Base-by-base conservation (phyloP, 2,797 vertebrate species). In the Melanotaenia nigrans region DNA sequence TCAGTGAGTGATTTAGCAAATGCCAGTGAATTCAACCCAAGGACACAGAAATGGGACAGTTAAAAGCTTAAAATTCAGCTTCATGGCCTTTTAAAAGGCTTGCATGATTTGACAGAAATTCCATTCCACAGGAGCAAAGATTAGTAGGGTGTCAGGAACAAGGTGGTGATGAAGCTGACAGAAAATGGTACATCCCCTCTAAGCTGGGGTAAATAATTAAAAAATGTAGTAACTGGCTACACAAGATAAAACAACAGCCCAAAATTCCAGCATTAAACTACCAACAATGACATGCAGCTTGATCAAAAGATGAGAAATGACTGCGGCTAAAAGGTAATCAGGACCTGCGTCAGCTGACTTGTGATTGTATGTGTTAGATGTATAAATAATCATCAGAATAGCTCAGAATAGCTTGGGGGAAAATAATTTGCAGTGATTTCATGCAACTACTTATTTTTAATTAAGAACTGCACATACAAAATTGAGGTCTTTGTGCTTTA, bases 191-290 rank as follows among this genome's bases (percentile, higher is more conserved):
- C 71, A 66, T 83, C 79, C 65, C 81, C 71, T 90, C 71, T 73
- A 30, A 56, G 79, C 64, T 61, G 47, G 47, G 75, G 65, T 74
- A 83, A 85, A 71, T 0, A 30, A 30, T 30, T 4, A 36, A 4
- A 74, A 88, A 75, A 65, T 11, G 75, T 85, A 88, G 76, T 78
- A 85, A 86, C 74, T 87, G 83, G 84, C 68, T 80, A 61, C 42
- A 79, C 4, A 57, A 68, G 53, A 64, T 62, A 64, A 77, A 66
- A 86, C 68, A 79, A 73, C 62, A 49, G 40, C 25, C n/a, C 12
- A 9, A 47, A 55, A 47, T 58, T 59, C 51, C 40, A 47, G 61
- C 40, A 36, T 22, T 9, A 82, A 79, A 73, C 22, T 3, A 18
- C 47, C 65, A 58, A 74, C 67, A 7, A 63, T 73, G 64, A 68